Conservation (phyloP, 2,888 invertebrate genomes). For the Strigamia maritima region DNA sequence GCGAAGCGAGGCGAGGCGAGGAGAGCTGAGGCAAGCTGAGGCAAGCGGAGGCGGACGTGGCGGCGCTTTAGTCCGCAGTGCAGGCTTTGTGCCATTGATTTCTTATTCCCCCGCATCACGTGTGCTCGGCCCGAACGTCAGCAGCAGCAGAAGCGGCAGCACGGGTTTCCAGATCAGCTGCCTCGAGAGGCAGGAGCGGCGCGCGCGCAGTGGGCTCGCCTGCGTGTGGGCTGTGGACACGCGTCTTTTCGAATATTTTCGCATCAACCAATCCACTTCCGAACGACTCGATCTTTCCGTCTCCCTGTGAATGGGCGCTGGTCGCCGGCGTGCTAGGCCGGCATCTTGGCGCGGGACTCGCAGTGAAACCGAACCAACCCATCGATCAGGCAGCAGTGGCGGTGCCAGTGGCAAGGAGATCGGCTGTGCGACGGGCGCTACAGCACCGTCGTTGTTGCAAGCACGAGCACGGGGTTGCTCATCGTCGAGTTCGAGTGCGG, state of each 20-base stretch:
- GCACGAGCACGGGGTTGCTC: not conserved
- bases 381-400: conserved; percentile 28
- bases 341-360: conserved; percentile 31
- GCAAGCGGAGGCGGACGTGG: not conserved
- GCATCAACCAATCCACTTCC: not conserved
- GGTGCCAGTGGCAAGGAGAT: not conserved
- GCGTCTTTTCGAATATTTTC: not conserved
- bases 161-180: not conserved
- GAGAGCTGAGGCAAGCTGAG: too few species aligned
- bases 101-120: conserved; percentile 34
- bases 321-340: conserved; percentile 31
- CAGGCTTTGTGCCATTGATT: conserved; percentile 23
- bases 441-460: not conserved
- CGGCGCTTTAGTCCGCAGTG: conserved; percentile 11
- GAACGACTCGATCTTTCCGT: conserved; percentile 11
- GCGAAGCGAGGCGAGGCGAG: not conserved
- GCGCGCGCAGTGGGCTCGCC: conserved; percentile 21
- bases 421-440: not conserved
- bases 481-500: not conserved
- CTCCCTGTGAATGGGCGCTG: conserved; percentile 8
- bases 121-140: conserved; percentile 21
- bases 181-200: conserved; percentile 21
- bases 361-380: not conserved
- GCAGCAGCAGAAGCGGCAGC: not conserved
- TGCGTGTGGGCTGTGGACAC: conserved; percentile 14